These are phyloP conservation scores for Cosmia trapezina DNA, from an alignment of 2,888 invertebrate genomes.

Conservation along the genomic window DNA sequence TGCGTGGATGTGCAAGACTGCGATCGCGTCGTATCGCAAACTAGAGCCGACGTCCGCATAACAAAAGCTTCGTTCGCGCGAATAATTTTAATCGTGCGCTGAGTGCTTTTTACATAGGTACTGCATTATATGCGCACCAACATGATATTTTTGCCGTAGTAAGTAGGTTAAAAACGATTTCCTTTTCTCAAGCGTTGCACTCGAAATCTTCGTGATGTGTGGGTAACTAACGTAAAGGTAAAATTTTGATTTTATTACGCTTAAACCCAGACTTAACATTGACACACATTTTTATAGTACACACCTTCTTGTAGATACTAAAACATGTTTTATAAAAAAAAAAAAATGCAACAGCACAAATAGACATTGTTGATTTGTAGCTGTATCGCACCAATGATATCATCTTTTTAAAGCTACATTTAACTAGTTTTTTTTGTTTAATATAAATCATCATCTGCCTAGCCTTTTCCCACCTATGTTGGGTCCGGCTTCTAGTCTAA, in stretches of 20 bases:
- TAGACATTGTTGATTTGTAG: no score
- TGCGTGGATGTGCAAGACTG: constrained; percentile 81
- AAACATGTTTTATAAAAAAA: no score
- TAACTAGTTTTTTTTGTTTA: no score
- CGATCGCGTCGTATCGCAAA: constrained; percentile 69
- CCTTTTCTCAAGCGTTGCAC: not conserved
- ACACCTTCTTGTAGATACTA: no score
- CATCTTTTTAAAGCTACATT: no score
- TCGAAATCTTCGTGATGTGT: not conserved
- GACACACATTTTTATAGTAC: not conserved
- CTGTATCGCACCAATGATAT: no score
- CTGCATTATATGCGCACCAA: constrained; percentile 11
- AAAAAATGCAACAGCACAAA: no score
- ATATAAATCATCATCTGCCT: no score
- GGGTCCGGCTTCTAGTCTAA: no score
- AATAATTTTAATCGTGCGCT: constrained; percentile 79
- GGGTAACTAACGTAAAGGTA: no score
- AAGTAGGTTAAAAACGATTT: not conserved
- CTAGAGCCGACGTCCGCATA: constrained; percentile 73
- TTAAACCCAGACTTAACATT: not conserved
- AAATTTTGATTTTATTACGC: not conserved
- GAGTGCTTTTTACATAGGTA: constrained; percentile 47
- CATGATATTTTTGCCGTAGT: not conserved
- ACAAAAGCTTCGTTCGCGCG: constrained; percentile 83
- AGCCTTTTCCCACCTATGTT: no score